Evolutionary conservation across 2,888 invertebrate genomes (phyloP).

Genomic region (Rhagophthalmus giganteus): DNA sequence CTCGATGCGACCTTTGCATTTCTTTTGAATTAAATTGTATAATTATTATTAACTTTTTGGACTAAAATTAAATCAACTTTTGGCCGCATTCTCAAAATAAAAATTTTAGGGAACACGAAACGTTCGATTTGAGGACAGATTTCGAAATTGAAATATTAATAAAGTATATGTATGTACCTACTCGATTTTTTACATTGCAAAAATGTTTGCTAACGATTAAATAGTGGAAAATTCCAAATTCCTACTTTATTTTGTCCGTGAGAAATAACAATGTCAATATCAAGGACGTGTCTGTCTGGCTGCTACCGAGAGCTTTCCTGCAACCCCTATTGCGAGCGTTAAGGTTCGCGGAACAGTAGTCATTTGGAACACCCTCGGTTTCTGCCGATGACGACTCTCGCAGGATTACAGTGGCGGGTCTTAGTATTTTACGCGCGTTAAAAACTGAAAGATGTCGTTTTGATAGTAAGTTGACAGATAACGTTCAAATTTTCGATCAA

Average conservation of each 20-base stretch:
- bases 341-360: conserved; percentile 30
- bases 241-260: conserved; percentile 3
- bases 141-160: too few species aligned
- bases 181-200: neutral
- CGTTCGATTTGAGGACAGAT: too few species aligned
- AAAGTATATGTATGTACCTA: too few species aligned
- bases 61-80: neutral
- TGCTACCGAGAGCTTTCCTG: conserved; percentile 23
- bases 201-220: neutral
- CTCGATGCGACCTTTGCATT: too few species aligned
- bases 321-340: conserved; percentile 27
- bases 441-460: too few species aligned
- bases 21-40: too few species aligned
- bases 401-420: conserved; percentile 27
- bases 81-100: neutral
- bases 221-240: neutral
- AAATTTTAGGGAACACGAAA: too few species aligned
- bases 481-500: too few species aligned
- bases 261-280: conserved; percentile 27
- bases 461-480: too few species aligned
- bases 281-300: conserved; percentile 29
- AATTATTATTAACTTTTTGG: too few species aligned
- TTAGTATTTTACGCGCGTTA: too few species aligned
- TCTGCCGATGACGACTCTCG: conserved; percentile 26
- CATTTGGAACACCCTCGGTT: conserved; percentile 29